Evolutionary conservation across 2,888 invertebrate genomes (phyloP).

Genomic region (Habrosyne pyritoides): DNA sequence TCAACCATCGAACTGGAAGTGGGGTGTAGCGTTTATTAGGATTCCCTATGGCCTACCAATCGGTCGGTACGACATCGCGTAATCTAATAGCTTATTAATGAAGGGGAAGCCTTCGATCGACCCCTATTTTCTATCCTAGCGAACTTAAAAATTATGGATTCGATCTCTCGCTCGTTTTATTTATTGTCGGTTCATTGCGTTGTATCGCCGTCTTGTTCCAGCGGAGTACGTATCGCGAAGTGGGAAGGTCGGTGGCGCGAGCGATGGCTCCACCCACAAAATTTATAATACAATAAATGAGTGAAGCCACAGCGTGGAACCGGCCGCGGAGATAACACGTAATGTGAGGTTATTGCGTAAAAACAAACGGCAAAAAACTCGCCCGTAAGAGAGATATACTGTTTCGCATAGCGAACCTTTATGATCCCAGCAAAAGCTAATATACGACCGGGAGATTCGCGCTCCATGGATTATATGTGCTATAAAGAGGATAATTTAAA

Average conservation of each 20-base stretch:
- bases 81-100: constrained; percentile 84
- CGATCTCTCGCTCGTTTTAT: constrained; percentile 60
- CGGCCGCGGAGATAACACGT: constrained; percentile 72
- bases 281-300: constrained; percentile 81
- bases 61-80: constrained; percentile 74
- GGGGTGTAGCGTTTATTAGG: constrained; percentile 79
- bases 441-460: constrained; percentile 67
- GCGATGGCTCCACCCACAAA: constrained; percentile 77
- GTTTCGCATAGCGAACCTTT: constrained; percentile 66
- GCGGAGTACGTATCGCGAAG: constrained; percentile 54
- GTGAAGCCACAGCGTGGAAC: constrained; percentile 66
- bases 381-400: constrained; percentile 66
- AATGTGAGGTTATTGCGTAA: constrained; percentile 75
- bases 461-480: constrained; percentile 68
- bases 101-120: constrained; percentile 74
- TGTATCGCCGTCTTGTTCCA: constrained; percentile 74
- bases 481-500: constrained; percentile 76
- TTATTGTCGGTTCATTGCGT: constrained; percentile 51
- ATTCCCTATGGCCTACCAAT: constrained; percentile 82
- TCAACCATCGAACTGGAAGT: constrained; percentile 80
- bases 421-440: constrained; percentile 66
- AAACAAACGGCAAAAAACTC: constrained; percentile 77
- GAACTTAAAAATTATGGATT: constrained; percentile 71
- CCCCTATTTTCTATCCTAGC: constrained; percentile 80
- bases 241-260: constrained; percentile 69